Base-by-base conservation (phyloP, 2,888 invertebrate species). In the Malthinus seriepunctatus region DNA sequence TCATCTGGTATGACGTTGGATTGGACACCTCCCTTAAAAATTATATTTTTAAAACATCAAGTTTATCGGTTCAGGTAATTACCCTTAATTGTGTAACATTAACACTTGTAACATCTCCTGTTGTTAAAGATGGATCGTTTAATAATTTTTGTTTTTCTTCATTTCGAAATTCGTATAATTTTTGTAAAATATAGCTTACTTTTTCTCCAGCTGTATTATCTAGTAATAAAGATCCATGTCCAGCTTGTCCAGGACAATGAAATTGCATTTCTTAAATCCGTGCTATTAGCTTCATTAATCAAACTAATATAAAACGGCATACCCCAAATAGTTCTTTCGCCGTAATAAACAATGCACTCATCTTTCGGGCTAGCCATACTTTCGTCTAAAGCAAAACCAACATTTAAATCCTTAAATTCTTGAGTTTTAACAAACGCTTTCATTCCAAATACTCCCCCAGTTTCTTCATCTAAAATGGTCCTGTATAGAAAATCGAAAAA, bases 331-430 rank as follows among this genome's bases (percentile, higher is more conserved):
- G 85, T 85, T 62, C 95, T 82, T 77, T 91, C 91, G 0, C 87
- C 91, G 73, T 89, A 87, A 73, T 86, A 91, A 1, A 91, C 73
- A 0, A 85, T 78, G 71, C 84, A 90, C 23, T 85, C 83, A 6
- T 89, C 86, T 32, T 76, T 82, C 0, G 86, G 85, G 68, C 83
- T 87, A 0, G 91, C 89, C 78, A 90, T 83, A 4, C 95, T 95
- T 80, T 96, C 95, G 74, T 96, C 96, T 62, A 96, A 75, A 0
- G 90, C 88, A 78, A 94, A 91, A 1, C 91, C 94, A 56, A 95
- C 80, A 71, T 94, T 93, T 8, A 96, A 77, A 0, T 83, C 80
- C 68, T 85, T 85, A 74, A 95, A 95, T 46, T 89, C 87, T n/a
- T 86, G 79, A 0, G 88, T 88, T 35, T 84, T 74, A 0, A 92